These are phyloP conservation scores for Psittacula cyanocephala DNA, from an alignment of 2,113 vertebrate genomes.

Conservation along the genomic window DNA sequence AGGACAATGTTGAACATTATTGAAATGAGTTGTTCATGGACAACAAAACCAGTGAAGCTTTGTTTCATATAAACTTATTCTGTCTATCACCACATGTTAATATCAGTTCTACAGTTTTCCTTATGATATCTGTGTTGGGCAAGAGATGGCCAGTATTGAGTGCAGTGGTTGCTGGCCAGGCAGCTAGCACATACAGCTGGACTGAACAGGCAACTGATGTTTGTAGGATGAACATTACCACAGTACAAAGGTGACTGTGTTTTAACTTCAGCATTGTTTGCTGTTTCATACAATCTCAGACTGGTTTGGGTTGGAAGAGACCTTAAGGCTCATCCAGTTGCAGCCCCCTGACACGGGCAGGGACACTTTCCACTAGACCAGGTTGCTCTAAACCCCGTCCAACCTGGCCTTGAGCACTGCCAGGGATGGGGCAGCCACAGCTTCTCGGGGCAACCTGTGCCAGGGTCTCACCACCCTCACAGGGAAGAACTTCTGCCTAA, in stretches of 20 bases:
- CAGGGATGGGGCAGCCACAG: not conserved
- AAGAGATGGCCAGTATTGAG: not conserved
- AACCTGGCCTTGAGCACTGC: not conserved
- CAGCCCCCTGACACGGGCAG: not conserved
- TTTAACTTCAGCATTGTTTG: not conserved
- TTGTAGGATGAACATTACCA: rapidly evolving
- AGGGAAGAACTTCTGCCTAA: not conserved
- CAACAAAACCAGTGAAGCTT: not conserved
- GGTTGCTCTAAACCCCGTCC: not conserved
- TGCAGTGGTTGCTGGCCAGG: not conserved
- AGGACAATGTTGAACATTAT: conserved; percentile 16
- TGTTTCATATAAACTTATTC: not conserved
- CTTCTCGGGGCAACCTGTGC: not conserved
- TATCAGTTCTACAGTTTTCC: rapidly evolving
- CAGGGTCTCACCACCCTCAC: not conserved
- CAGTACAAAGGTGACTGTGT: not conserved
- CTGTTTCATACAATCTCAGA: not conserved
- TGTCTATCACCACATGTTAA: rapidly evolving
- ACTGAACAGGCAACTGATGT: not conserved
- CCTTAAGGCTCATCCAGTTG: not conserved
- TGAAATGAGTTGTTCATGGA: not conserved
- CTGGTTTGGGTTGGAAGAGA: not conserved
- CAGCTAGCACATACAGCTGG: not conserved
- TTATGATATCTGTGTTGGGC: not conserved
- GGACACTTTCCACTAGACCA: not conserved